Percentiles rank a stretch among this genome's conserved stretches.
Evolutionary conservation across 2,797 vertebrate species (phyloP).

Genomic region (Trachurus trachurus): DNA sequence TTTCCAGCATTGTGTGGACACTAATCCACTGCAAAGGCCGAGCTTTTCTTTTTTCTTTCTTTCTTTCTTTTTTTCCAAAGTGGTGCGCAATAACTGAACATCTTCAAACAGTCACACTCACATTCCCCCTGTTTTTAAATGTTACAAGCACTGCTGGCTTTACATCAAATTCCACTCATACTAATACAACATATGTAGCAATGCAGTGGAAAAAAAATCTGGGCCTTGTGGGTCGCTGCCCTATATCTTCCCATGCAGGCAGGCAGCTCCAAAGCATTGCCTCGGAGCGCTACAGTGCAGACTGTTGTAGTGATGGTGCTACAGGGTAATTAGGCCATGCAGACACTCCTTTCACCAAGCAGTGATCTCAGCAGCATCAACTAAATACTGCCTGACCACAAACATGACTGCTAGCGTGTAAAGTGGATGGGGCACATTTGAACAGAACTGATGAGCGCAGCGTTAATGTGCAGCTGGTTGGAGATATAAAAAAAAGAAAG

Average conservation of each 20-base stretch:
- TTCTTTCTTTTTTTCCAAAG: neutral
- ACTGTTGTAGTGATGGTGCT: constrained; percentile 58
- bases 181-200: constrained; percentile 56
- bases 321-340: constrained; percentile 73
- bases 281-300: constrained; percentile 61
- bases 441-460: constrained; percentile 45
- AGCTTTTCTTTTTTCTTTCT: neutral
- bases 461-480: constrained; percentile 58
- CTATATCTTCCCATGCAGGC: constrained; percentile 56
- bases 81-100: constrained; percentile 33
- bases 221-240: constrained; percentile 58
- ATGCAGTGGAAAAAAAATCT: constrained; percentile 40
- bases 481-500: constrained; percentile 25
- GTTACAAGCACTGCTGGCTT: constrained; percentile 54
- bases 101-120: constrained; percentile 37
- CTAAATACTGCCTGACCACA: constrained; percentile 66
- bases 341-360: constrained; percentile 60
- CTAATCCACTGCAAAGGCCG: constrained; percentile 21
- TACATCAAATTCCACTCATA: constrained; percentile 68
- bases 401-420: constrained; percentile 42
- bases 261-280: constrained; percentile 61
- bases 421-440: constrained; percentile 41
- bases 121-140: constrained; percentile 43
- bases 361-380: constrained; percentile 62
- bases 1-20: constrained; percentile 31